phyloP scores from a whole-genome alignment of 2,113 vertebrate species.

The Petromus typicus region DNA sequence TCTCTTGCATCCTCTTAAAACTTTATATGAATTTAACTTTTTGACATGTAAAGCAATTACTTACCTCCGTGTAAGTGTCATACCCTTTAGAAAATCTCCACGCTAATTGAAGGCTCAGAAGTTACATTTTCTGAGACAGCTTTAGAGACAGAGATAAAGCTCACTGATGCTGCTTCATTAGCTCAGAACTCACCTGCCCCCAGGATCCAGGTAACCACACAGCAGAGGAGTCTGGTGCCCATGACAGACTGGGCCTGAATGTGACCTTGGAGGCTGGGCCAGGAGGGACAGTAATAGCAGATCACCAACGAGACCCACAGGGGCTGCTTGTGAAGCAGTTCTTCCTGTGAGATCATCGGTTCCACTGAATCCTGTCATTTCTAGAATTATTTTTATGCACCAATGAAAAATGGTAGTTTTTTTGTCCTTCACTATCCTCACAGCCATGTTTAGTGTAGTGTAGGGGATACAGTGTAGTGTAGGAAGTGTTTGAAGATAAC shows the following conservation, averaged over 20 bases:
- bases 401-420: neutral
- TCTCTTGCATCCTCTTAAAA: neutral
- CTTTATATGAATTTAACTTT: neutral
- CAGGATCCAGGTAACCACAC: neutral
- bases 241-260: neutral
- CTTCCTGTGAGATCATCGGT: neutral
- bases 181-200: neutral
- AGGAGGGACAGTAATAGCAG: neutral
- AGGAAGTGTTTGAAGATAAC: neutral
- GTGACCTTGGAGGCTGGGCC: neutral
- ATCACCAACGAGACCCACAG: neutral
- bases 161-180: neutral
- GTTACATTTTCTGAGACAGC: neutral
- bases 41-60: neutral
- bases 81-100: neutral
- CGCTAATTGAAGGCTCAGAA: neutral
- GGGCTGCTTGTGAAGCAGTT: neutral
- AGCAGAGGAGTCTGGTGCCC: neutral
- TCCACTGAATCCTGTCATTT: neutral
- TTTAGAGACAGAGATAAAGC: neutral
- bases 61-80: neutral
- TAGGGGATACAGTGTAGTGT: fast-evolving
- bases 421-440: neutral
- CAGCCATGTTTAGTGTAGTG: fast-evolving
- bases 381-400: neutral